A percentile compares a stretch with the other conserved stretches of the same genome.
phyloP scores from a whole-genome alignment of 2,888 invertebrate species.

The Napeogenes inachia region DNA sequence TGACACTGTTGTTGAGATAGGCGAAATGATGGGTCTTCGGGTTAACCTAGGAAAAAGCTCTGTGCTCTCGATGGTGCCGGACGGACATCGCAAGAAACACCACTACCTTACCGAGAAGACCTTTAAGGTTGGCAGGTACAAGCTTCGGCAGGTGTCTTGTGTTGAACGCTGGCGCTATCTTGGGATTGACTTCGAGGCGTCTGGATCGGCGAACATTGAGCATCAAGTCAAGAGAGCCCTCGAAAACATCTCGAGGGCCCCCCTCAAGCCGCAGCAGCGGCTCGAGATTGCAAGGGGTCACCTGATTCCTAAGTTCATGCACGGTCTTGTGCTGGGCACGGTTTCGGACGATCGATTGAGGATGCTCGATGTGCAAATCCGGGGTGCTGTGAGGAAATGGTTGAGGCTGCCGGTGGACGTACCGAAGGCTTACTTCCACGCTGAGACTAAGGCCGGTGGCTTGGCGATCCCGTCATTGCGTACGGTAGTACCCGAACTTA shows the following conservation, averaged over 20 bases:
- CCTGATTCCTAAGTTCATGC: conserved; percentile 46
- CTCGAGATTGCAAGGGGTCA: conserved; percentile 37
- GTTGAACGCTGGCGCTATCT: conserved; percentile 39
- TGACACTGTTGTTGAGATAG: too few species aligned
- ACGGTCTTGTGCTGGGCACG: conserved; percentile 42
- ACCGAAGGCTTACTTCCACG: conserved; percentile 39
- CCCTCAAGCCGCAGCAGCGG: too few species aligned
- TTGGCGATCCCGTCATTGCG: neutral
- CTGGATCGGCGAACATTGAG: conserved; percentile 27
- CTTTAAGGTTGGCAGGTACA: conserved; percentile 3
- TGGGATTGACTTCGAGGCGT: conserved; percentile 39
- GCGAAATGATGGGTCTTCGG: too few species aligned
- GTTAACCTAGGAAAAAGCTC: conserved; percentile 34
- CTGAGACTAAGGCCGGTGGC: conserved; percentile 29
- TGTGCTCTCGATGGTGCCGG: conserved; percentile 34
- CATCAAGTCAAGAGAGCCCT: conserved; percentile 25
- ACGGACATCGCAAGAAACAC: conserved; percentile 6
- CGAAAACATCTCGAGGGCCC: conserved; percentile 6
- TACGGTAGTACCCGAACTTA: neutral
- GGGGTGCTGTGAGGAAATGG: conserved; percentile 36
- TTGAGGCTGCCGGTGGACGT: conserved; percentile 41
- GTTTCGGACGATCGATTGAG: conserved; percentile 35
- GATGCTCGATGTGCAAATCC: conserved; percentile 41
- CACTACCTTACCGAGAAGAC: neutral
- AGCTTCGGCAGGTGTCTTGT: conserved; percentile 34